Base-by-base conservation (phyloP, 1,140 invertebrate species). In the Mizuhopecten yessoensis region DNA sequence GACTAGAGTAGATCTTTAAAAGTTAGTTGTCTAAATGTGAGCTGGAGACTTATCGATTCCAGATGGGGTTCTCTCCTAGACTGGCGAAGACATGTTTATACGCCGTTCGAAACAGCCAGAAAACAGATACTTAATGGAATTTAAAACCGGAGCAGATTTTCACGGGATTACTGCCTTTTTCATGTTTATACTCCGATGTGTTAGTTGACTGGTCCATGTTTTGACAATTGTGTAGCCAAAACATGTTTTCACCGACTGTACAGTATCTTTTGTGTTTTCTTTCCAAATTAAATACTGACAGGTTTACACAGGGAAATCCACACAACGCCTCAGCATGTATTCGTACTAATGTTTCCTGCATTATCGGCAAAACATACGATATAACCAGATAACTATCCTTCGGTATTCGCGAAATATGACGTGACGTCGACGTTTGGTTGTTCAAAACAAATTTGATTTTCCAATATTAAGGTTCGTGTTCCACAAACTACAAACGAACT, bases 111-210 rank as follows among this genome's bases (percentile, higher is more conserved):
- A 75, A 75, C 57, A 17, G 57, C n/a, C 57, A 75, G 23, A 75
- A 29, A 75, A 75, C 57, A 75, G 57, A 75, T 75, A 75, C 57
- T 75, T n/a, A 75, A 75, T 75, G 57, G 57, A 75, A 75, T 75
- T 75, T 75, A 75, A 75, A 75, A 75, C 57, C 57, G 29, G 5
- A n/a, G 7, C 9, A 29, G 57, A 75, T 75, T 75, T 49, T 75
- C 57, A 29, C 57, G n/a, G 57, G n/a, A 75, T 75, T 75, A 75
- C n/a, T 17, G 3, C 23, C 57, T 75, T 75, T 75, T 75, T 2
- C 45, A 49, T 49, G 45, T 49, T 49, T 49, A 17, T 29, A n/a
- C 9, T 75, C 17, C 57, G 3, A 75, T n/a, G 57, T n/a, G 57
- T n/a, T 75, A 5, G 9, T 75, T 75, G 57, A 75, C 57, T 2